Base-by-base conservation (phyloP, 2,797 vertebrate genomes). In the Helicolenus hilgendorfi region DNA sequence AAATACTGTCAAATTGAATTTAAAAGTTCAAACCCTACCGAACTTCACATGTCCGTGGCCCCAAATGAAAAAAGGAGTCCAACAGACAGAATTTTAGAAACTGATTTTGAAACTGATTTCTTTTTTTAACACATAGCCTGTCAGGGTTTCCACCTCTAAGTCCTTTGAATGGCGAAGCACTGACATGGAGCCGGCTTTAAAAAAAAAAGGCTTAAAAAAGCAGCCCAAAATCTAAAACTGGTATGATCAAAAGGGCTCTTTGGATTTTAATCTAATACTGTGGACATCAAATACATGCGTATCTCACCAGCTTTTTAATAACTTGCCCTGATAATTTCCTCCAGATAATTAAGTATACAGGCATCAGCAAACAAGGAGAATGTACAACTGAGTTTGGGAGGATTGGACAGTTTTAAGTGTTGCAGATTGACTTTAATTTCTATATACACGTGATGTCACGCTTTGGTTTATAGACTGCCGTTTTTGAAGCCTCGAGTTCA, bases 211-310 rank as follows among this genome's bases (percentile, higher is more conserved):
- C 45, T 70, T 26, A 14, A 31, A 78, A 72, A 63, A 55, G 29
- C 26, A 38, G 22, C 10, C 73, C 73, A 14, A 71, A 86, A 84
- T 68, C 64, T 63, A 55, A 84, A 77, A 41, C 70, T 26, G 53
- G 45, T 38, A 41, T 8, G 73, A 88, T 93, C 81, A 91, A 87
- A 89, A 29, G 20, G 41, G 14, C 5, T 38, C 29, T 59, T 33
- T 59, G 11, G 45, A 58, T 80, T 74, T 31, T 27, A 64, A 65
- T 73, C 62, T 27, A 29, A 38, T 58, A 9, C n/a, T 15, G 7
- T 36, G 29, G 79, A 74, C 56, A 24, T 74, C 64, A 83, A 26
- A 83, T 22, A 41, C 26, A 5, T 24, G 22, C 33, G 33, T n/a
- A 14, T 29, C 18, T 56, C 1, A 20, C 1, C 36, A 53, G 7